A percentile compares a stretch with the other conserved stretches of the same genome.
These are phyloP conservation scores for Steatornis caripensis DNA, from an alignment of 2,113 vertebrate genomes.

Conservation along the genomic window DNA sequence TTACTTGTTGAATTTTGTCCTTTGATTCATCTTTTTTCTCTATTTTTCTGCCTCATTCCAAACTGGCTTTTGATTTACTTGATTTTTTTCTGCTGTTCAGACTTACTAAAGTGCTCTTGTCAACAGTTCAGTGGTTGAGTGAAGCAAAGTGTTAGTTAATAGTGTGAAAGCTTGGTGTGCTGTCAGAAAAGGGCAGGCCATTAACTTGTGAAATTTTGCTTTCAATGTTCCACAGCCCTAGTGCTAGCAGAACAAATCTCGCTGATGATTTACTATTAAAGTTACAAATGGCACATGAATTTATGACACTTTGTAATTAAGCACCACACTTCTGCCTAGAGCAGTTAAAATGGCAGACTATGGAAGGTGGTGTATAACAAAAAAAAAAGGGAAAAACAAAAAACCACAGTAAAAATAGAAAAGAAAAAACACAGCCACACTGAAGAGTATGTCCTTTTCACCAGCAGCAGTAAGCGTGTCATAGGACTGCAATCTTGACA, in stretches of 20 bases:
- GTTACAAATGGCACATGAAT: slow-evolving; percentile 53
- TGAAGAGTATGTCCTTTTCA: neutral
- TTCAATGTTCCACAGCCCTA: slow-evolving; percentile 4
- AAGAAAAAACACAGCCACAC: neutral
- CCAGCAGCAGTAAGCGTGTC: neutral
- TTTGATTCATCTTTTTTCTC: neutral
- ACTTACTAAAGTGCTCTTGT: slow-evolving; percentile 69
- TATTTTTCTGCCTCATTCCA: slow-evolving; percentile 43
- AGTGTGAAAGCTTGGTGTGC: slow-evolving; percentile 72
- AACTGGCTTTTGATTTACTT: slow-evolving; percentile 53
- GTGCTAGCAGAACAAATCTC: slow-evolving; percentile 51
- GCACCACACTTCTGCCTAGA: neutral
- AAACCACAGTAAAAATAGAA: neutral
- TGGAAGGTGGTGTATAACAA: neutral
- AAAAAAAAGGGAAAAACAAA: neutral
- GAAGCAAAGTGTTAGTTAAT: slow-evolving; percentile 72
- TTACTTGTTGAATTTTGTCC: neutral
- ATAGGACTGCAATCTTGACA: neutral
- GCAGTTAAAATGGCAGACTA: neutral
- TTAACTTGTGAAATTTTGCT: slow-evolving; percentile 71
- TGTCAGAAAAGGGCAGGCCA: slow-evolving; percentile 72
- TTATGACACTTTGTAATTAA: slow-evolving; percentile 63
- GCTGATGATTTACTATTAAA: slow-evolving; percentile 52
- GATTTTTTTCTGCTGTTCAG: slow-evolving; percentile 65
- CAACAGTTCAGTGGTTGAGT: slow-evolving; percentile 71